Percentiles rank a stretch among this genome's conserved stretches.
phyloP scores from a whole-genome alignment of 2,888 invertebrate species.

The Phymatocera aterrima region DNA sequence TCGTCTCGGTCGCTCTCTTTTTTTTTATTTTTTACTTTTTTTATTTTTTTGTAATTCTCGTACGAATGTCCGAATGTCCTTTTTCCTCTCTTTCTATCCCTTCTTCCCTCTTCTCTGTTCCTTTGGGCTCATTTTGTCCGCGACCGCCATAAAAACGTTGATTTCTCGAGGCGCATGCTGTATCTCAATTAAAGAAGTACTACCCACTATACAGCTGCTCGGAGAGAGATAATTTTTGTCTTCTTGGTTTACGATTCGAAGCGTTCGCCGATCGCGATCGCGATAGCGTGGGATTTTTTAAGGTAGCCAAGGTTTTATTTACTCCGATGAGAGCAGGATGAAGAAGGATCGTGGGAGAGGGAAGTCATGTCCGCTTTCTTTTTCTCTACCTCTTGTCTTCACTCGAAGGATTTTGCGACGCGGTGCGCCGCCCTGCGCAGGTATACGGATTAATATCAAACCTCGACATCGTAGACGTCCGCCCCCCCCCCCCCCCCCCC shows the following conservation, averaged over 20 bases:
- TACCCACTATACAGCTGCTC: background rate
- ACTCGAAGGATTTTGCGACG: background rate
- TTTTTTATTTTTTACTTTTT: background rate
- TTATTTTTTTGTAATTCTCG: too few relatives aligned
- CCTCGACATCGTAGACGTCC: background rate
- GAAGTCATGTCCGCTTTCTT: background rate
- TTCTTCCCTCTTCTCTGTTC: background rate
- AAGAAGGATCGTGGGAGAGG: too few relatives aligned
- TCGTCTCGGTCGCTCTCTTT: background rate
- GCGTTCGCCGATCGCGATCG: background rate
- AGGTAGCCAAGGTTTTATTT: background rate
- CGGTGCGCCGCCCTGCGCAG: too few relatives aligned
- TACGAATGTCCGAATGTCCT: background rate
- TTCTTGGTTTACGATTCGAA: background rate
- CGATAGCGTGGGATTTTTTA: conserved; percentile 27
- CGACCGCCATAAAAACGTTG: conserved; percentile 19
- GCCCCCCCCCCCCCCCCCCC: too few relatives aligned
- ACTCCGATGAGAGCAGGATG: background rate
- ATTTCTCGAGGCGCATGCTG: conserved; percentile 1
- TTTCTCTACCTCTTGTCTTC: background rate
- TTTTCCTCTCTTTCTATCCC: background rate
- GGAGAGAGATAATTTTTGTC: conserved; percentile 18
- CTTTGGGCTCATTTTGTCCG: background rate
- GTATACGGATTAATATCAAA: background rate
- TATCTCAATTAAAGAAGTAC: conserved; percentile 37